Base-by-base conservation (phyloP, 1,140 invertebrate species). In the Dysdera silvatica region DNA sequence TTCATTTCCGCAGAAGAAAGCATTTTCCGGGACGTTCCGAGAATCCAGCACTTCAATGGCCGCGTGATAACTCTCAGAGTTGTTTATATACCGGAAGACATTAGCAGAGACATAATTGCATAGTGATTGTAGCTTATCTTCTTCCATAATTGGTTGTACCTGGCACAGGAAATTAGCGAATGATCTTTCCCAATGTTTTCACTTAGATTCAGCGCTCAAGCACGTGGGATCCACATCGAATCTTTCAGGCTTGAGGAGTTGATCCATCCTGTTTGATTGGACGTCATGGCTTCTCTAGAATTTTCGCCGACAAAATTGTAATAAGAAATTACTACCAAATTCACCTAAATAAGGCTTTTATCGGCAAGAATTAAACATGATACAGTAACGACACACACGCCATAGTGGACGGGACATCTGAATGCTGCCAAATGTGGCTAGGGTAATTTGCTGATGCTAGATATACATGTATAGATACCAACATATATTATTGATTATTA, bases 81-180 rank as follows among this genome's bases (percentile, higher is more conserved):
- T 52, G 14, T 49, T 29, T 14, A 63, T 61, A 33, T 18, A 31
- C 47, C 28, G 26, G 43, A 23, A 58, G 12, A 52, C 47, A 37
- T 5, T 37, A 3, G 45, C 55, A 3, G 41, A 18, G 28, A 64
- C 52, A 57, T 29, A 56, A 51, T 63, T 67, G 10, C 59, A 52
- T 29, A 67, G 53, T 16, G 49, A 37, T 23, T 37, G 35, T 6
- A 67, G 35, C 35, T 67, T 67, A 51, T 20, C 18, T 51, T 51
- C 48, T 8, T 51, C 48, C 7, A 10, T 51, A 18, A 28, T 10
- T 26, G 24, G 10, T 10, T 7, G 7, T 26, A 51, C 20, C 20
- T 24, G 7, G 18, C 23, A 24, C 10, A 51, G 4, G 29, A 51
- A 51, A 18, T 51, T 51, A 10, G 5, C 20, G 26, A 51, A 51